Evolutionary conservation across 1,140 invertebrate species (phyloP), one percentile per base, ranked within the genome.

Genomic region (Sinella curviseta): DNA sequence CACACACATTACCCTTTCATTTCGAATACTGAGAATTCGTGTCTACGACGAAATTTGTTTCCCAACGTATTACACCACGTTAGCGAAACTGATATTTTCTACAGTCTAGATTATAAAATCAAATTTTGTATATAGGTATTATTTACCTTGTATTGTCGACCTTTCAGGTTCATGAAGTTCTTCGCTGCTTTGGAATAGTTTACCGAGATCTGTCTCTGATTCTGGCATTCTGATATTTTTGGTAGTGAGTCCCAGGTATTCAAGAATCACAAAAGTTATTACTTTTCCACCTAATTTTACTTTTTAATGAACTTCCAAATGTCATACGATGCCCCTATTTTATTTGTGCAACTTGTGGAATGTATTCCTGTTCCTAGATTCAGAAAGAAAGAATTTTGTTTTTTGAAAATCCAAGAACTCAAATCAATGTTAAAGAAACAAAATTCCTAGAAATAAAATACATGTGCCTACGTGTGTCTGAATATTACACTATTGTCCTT

Each of bases 141-240:
- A n/a, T n/a, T 65, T 77, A 83, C 82, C 82, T 77, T 70, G 28
- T 30, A 83, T 70, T 16, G 34, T 28, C 2, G 67, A 34, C 70
- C 79, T 79, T 54, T 82, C 82, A 0, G 78, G 79, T n/a, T 79
- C 78, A 1, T 33, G 20, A 20, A 81, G 34, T 67, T 83, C 82
- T 16, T 83, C 80, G 26, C 73, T 76, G n/a, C 55, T 77, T 70
- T 76, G 35, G 55, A 83, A 82, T 26, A 83, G 57, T 33, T 81
- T 78, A 0, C 75, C 34, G 2, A 81, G 33, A 78, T 80, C 76
- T 16, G 24, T 73, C 1, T 77, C 78, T 35, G 39, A 39, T 74
- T 70, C 65, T 33, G 76, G 70, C 77, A 77, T 79, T 74, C 78
- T 77, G 48, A 74, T 8, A 1, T 8, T 30, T 70, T 17, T 65